A percentile compares a stretch with the other conserved stretches of the same genome.
Conservation (phyloP, 2,113 vertebrate genomes). For the Dolichallabes microphthalmus region DNA sequence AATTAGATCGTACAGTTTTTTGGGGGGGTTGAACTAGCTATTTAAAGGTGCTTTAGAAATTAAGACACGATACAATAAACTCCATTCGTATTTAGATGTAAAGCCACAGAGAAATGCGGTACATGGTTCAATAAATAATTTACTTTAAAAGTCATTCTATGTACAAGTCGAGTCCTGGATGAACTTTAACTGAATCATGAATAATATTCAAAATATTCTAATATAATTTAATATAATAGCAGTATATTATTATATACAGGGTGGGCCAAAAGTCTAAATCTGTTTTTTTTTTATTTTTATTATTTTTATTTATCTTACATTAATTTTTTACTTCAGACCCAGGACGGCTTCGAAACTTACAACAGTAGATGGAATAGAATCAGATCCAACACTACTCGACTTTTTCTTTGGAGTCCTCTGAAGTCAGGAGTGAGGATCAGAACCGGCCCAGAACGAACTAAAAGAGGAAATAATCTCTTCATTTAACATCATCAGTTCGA, state of each 20-base stretch:
- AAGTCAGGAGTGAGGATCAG: no score
- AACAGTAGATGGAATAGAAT: no score
- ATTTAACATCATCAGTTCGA: no score
- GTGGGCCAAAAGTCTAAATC: no score
- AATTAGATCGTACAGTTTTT: background rate
- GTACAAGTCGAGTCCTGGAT: slow-evolving; percentile 36
- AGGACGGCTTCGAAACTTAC: no score
- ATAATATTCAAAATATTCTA: background rate
- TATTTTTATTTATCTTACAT: no score
- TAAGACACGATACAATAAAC: slow-evolving; percentile 22
- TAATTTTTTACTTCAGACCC: no score
- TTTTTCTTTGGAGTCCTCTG: no score
- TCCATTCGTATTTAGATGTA: slow-evolving; percentile 19
- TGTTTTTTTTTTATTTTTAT: no score
- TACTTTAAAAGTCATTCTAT: slow-evolving; percentile 32
- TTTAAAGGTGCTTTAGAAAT: slow-evolving; percentile 42
- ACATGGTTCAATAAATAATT: slow-evolving; percentile 42
- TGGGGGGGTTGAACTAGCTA: background rate
- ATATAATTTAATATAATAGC: slow-evolving; percentile 9
- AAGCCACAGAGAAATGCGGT: slow-evolving; percentile 30
- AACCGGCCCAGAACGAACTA: no score
- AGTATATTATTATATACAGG: background rate
- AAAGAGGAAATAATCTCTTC: no score
- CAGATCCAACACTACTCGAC: no score
- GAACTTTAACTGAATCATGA: slow-evolving; percentile 12